phyloP scores from a whole-genome alignment of 2,888 invertebrate species.

The Frankliniella fusca region DNA sequence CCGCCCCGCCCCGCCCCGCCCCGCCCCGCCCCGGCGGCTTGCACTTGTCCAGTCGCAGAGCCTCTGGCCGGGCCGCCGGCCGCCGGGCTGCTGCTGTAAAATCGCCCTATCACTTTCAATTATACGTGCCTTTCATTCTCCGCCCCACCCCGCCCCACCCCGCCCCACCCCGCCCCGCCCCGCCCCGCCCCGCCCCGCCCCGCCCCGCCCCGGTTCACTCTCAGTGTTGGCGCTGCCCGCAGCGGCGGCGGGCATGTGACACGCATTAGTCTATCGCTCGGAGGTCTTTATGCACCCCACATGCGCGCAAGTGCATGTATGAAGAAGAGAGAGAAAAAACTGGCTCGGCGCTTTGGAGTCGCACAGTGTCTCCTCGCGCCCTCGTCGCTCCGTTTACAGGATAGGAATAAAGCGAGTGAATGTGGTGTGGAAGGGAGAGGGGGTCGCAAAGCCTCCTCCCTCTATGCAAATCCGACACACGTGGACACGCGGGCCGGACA shows the following conservation, averaged over 20 bases:
- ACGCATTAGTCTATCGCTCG: neutral
- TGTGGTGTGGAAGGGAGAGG: too few species aligned
- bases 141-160: neutral
- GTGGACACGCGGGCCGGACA: neutral
- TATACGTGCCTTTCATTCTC: neutral
- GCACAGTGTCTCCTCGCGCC: too few species aligned
- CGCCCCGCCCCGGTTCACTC: neutral
- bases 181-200: neutral
- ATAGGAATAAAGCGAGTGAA: neutral
- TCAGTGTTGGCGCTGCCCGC: too few species aligned
- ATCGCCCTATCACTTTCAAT: constrained; percentile 22
- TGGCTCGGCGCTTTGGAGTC: too few species aligned
- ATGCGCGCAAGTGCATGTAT: too few species aligned
- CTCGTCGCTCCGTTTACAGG: neutral
- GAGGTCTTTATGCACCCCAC: too few species aligned
- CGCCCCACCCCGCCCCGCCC: neutral
- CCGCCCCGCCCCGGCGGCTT: neutral
- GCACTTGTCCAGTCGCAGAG: neutral
- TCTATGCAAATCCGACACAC: too few species aligned
- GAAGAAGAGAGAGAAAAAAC: too few species aligned
- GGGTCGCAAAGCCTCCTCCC: too few species aligned
- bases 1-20: neutral
- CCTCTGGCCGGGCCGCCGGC: neutral
- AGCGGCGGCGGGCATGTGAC: neutral
- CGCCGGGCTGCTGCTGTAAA: neutral